Evolutionary conservation across 2,113 vertebrate genomes (phyloP).

Genomic region (Pangasianodon gigas): DNA sequence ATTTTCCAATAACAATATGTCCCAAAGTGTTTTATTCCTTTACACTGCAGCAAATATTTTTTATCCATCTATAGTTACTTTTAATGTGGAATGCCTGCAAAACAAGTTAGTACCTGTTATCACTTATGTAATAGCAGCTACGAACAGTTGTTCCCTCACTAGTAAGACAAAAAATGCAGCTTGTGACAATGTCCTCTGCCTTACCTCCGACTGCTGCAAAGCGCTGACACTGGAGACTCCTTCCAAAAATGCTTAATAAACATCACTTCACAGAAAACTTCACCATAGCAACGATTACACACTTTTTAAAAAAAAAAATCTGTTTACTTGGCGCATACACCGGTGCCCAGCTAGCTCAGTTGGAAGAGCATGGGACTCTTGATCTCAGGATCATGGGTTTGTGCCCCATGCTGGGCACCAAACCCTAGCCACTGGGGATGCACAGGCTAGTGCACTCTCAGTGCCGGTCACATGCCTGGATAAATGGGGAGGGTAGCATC

Average conservation of each 20-base stretch:
- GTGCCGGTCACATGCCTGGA: too few species aligned
- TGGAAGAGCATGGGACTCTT: too few species aligned
- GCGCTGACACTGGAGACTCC: background rate
- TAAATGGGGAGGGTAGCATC: too few species aligned
- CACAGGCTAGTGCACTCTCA: too few species aligned
- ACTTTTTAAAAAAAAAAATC: too few species aligned
- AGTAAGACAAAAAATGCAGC: background rate
- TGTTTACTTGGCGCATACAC: too few species aligned
- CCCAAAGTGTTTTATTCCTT: background rate
- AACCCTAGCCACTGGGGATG: too few species aligned
- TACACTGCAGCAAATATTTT: background rate
- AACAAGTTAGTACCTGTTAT: background rate
- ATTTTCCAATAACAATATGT: background rate
- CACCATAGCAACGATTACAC: too few species aligned
- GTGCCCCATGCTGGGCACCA: too few species aligned
- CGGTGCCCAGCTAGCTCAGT: too few species aligned
- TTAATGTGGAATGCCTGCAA: background rate
- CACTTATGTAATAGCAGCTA: background rate
- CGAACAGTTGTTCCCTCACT: background rate
- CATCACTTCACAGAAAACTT: background rate
- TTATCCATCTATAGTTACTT: background rate
- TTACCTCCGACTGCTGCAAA: background rate
- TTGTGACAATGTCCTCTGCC: background rate
- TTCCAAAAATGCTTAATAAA: background rate
- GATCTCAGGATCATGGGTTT: too few species aligned